Base-by-base conservation (phyloP, 2,797 vertebrate species). In the Alcedo quadribrachys region DNA sequence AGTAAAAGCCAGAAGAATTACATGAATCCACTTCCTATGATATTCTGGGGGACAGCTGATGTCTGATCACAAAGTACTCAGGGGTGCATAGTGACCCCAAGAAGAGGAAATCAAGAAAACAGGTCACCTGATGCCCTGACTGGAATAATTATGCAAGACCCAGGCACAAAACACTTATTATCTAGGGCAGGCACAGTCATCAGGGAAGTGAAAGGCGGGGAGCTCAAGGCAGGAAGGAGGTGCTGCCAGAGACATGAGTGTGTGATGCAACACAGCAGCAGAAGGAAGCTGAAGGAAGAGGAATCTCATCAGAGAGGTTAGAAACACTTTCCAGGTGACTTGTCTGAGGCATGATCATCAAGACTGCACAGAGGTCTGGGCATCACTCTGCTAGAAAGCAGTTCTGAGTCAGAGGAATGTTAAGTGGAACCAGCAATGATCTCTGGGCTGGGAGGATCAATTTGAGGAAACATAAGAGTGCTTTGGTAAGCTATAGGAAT, bases 181-280 rank as follows among this genome's bases (percentile, higher is more conserved):
- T 84, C n/a, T 77, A 71, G 85, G 83, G 67, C 89, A 93, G 61
- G 78, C 60, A 61, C 12, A 20, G 16, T 69, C 87, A 67, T 15
- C 48, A 33, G 74, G 75, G 61, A 84, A 92, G 46, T 22, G 81
- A 86, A 86, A 92, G 90, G 81, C 7, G 0, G 57, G 57, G 88
- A 80, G 54, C 78, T 92, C 0, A 12, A 40, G 69, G 86, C 86
- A 62, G 69, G 67, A 48, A 48, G 74, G 51, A 73, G 35, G 37
- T 2, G 3, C 33, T 67, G 66, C 20, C 37, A 80, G 42, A 8
- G 15, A 21, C 5, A 2, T 1, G 32, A 78, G 27, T 0, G 1
- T 28, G 17, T 1, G 0, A 30, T 40, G 48, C 17, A 65, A n/a
- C 0, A 0, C 9, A 77, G 55, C 67, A 88, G 48, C 35, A 86